These are phyloP conservation scores for Philereme transversata DNA, from an alignment of 2,888 invertebrate genomes.

Conservation along the genomic window DNA sequence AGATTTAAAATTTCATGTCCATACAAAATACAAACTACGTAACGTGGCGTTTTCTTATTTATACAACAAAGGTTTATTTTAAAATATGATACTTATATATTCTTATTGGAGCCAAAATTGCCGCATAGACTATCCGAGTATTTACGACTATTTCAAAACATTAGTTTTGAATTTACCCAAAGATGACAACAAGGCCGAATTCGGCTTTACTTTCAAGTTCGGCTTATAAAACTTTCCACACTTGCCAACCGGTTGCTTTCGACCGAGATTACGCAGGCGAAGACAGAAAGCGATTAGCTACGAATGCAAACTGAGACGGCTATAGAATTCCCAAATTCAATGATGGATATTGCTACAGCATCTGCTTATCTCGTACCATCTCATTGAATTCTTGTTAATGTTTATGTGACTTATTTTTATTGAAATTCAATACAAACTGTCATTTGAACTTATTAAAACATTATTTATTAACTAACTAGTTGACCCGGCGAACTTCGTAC, in stretches of 20 bases:
- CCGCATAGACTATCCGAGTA: too few relatives aligned
- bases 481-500: too few relatives aligned
- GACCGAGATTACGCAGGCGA: slow-evolving; percentile 22
- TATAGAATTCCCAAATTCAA: neutral
- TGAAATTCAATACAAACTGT: too few relatives aligned
- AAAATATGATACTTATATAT: too few relatives aligned
- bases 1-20: too few relatives aligned
- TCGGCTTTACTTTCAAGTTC: slow-evolving; percentile 17
- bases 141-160: too few relatives aligned
- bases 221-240: slow-evolving; percentile 22
- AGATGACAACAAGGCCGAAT: slow-evolving; percentile 1
- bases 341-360: slow-evolving; percentile 3
- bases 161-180: neutral
- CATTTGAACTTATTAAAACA: too few relatives aligned
- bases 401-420: neutral
- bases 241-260: slow-evolving; percentile 23
- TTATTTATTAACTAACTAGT: too few relatives aligned
- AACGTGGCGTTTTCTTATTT: too few relatives aligned
- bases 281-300: slow-evolving; percentile 16
- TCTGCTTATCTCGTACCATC: slow-evolving; percentile 7
- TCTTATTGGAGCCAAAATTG: too few relatives aligned
- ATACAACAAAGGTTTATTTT: too few relatives aligned
- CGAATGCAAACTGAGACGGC: slow-evolving; percentile 13
- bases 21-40: too few relatives aligned
- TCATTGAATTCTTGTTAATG: slow-evolving; percentile 1